Conservation (phyloP, 2,797 vertebrate species). For the Prionace glauca region DNA sequence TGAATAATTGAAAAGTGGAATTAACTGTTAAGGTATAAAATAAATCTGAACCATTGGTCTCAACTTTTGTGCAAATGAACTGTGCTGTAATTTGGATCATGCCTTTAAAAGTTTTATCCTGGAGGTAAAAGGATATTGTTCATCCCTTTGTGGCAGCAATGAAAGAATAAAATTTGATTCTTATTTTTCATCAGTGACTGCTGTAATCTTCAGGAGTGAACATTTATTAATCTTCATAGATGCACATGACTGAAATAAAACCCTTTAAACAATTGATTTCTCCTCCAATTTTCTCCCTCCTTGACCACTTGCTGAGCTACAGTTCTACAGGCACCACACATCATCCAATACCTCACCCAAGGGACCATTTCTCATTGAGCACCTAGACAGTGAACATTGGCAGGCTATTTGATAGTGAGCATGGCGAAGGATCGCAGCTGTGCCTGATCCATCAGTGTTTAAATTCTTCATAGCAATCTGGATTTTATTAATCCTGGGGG, state of each 20-base stretch:
- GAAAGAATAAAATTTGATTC: not conserved
- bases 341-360: not conserved
- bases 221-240: not conserved
- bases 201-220: not conserved
- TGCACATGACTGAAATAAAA: not conserved
- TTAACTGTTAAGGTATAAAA: not conserved
- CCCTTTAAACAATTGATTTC: not conserved
- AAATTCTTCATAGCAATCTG: not conserved
- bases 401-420: not conserved
- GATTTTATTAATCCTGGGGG: not conserved
- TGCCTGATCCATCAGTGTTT: not conserved
- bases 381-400: not conserved
- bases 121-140: not conserved
- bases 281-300: not conserved
- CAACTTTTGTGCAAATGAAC: not conserved
- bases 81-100: not conserved
- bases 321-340: not conserved
- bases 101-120: not conserved
- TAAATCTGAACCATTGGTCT: not conserved
- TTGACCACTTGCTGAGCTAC: not conserved
- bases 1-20: not conserved
- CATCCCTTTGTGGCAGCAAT: not conserved
- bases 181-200: not conserved
- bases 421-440: not conserved
- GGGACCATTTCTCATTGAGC: not conserved